A percentile compares a stretch with the other conserved stretches of the same genome.
These are phyloP conservation scores for Tetragonisca angustula DNA, from an alignment of 2,888 invertebrate species.

Conservation along the genomic window DNA sequence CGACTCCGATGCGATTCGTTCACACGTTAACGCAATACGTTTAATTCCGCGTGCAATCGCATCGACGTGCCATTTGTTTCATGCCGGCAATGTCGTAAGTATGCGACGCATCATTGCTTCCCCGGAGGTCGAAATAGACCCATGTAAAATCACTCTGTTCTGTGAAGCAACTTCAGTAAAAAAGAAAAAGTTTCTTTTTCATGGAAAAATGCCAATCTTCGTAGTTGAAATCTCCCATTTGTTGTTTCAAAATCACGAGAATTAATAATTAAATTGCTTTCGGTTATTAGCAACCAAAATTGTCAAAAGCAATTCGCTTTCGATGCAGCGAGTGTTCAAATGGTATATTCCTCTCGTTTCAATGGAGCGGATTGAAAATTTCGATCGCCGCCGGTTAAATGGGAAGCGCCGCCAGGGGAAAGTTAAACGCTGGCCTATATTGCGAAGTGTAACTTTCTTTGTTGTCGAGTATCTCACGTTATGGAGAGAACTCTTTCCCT, in stretches of 20 bases:
- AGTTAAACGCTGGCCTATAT: conserved; percentile 55
- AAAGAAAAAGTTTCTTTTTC: neutral
- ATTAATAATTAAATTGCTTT: no score
- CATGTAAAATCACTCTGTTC: neutral
- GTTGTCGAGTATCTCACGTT: conserved; percentile 50
- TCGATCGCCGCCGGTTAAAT: neutral
- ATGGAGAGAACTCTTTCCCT: conserved; percentile 49
- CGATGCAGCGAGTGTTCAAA: no score
- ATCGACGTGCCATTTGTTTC: conserved; percentile 58
- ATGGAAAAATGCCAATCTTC: neutral
- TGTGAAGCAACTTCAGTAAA: neutral
- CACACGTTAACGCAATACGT: conserved; percentile 55
- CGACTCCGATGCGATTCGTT: conserved; percentile 53
- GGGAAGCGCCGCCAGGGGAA: conserved; percentile 38
- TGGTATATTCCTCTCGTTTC: no score
- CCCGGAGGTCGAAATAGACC: neutral
- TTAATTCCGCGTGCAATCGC: conserved; percentile 10
- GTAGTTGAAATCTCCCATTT: no score
- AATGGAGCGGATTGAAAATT: neutral
- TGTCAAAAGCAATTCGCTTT: no score
- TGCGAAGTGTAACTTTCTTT: conserved; percentile 50
- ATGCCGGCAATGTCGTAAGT: neutral
- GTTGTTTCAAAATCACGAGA: no score
- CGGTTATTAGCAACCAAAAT: no score
- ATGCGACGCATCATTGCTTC: neutral